A percentile compares a stretch with the other conserved stretches of the same genome.
Evolutionary conservation across 1,140 invertebrate genomes (phyloP).

Genomic region (Sminthurinus signatus): DNA sequence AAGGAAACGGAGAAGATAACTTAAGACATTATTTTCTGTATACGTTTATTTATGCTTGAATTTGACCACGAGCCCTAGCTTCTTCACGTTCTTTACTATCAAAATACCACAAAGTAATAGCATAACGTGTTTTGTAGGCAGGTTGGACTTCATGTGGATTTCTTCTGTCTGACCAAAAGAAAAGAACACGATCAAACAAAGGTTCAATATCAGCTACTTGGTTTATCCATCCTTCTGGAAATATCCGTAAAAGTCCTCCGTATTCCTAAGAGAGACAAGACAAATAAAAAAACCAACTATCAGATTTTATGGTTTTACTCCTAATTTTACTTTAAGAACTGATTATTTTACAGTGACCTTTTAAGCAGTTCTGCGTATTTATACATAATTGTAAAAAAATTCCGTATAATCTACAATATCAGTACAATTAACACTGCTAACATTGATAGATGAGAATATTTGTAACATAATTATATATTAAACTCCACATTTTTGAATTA

Average conservation of each 20-base stretch:
- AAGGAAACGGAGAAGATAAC: too few species aligned
- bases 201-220: constrained; percentile 88
- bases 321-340: neutral
- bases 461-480: too few species aligned
- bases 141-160: constrained; percentile 97
- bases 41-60: neutral
- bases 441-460: too few species aligned
- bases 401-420: too few species aligned
- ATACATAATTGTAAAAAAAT: too few species aligned
- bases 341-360: neutral
- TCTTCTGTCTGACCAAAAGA: constrained; percentile 94
- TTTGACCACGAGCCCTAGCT: constrained; percentile 47
- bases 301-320: too few species aligned
- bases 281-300: too few species aligned
- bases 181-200: constrained; percentile 83
- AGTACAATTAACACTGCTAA: too few species aligned
- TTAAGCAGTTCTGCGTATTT: too few species aligned
- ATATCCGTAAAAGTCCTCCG: constrained; percentile 73
- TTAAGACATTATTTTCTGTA: neutral
- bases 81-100: constrained; percentile 75
- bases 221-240: constrained; percentile 72
- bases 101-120: constrained; percentile 94
- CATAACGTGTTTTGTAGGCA: constrained; percentile 75
- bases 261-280: constrained; percentile 49
- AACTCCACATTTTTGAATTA: too few species aligned